Evolutionary conservation across 2,797 vertebrate genomes (phyloP), one percentile per base, ranked within the genome.

Genomic region (Dicrostonyx torquatus): DNA sequence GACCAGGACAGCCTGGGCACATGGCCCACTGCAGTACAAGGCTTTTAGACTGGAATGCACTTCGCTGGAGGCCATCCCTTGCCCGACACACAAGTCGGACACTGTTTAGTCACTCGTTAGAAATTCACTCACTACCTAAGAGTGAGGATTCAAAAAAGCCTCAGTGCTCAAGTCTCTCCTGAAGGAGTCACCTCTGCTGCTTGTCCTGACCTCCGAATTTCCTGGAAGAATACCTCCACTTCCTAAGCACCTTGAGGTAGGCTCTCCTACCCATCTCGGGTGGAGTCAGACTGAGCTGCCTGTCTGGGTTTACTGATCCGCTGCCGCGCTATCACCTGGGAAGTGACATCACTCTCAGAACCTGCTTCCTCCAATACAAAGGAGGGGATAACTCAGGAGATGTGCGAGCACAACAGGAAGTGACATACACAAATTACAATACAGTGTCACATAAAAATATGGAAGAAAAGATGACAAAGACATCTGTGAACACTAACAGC

Each of bases 301-400:
- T 55, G 34, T 15, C 34, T 22, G 48, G 40, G 76, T 18, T 40
- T 48, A 18, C 20, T 22, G 55, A 58, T 2, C 11, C 7, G 55
- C 24, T 0, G 1, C 2, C 9, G 15, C 0, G 0, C 1, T 6
- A 17, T 34, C 34, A 6, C 31, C 24, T 18, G 64, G 79, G 53
- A 45, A 82, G 43, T 24, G n/a, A 26, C 50, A 15, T 58, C 1
- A 11, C 34, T n/a, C 70, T 37, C 8, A 1, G 60, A 84, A 29
- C 31, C 78, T 34, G 6, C 50, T 45, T 37, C 37, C 62, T 79
- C 68, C 18, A 7, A 13, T 34, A 18, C 17, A 68, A 70, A 45
- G 26, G 13, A 24, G 60, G 40, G 45, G 18, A 48, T 48, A 68
- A 34, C 78, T 13, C 14, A 24, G 55, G 24, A 5, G 58, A 26